Evolutionary conservation across 1,140 invertebrate species (phyloP).

Genomic region (Drosophila suzukii): DNA sequence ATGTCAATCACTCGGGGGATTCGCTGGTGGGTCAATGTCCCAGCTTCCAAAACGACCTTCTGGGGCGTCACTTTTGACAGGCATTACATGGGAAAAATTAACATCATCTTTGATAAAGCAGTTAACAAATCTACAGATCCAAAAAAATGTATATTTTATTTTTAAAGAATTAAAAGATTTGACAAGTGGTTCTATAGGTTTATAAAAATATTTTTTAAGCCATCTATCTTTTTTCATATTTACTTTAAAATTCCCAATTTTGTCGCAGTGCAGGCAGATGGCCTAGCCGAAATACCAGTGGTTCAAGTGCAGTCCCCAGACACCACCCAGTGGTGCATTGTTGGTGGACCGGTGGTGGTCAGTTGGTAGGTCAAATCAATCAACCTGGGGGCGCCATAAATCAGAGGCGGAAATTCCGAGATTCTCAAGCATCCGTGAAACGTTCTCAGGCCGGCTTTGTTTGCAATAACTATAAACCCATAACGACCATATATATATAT

Average conservation of each 20-base stretch:
- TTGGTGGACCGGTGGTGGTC: conserved; percentile 17
- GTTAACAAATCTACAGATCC: background rate
- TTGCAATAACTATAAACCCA: conserved; percentile 54
- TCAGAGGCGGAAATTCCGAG: conserved; percentile 71
- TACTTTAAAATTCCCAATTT: background rate
- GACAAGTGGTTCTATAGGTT: background rate
- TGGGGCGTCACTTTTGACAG: conserved; percentile 57
- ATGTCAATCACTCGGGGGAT: conserved; percentile 49
- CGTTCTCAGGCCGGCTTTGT: conserved; percentile 49
- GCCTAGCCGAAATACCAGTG: conserved; percentile 57
- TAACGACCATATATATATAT: conserved; percentile 58
- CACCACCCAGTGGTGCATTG: conserved; percentile 16
- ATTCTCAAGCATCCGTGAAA: conserved; percentile 54
- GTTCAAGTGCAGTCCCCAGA: conserved; percentile 69
- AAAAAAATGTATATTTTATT: background rate
- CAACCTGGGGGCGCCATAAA: conserved; percentile 51
- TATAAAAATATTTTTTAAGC: background rate
- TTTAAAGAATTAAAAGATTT: background rate
- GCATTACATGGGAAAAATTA: conserved; percentile 50
- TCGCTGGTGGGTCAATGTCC: conserved; percentile 43
- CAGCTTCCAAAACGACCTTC: conserved; percentile 44
- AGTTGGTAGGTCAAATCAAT: conserved; percentile 70
- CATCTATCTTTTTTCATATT: background rate
- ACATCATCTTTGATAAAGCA: background rate
- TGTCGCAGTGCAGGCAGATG: conserved; percentile 42